phyloP scores from a whole-genome alignment of 1,140 invertebrate genomes.

The Caenorhabditis inopinata region DNA sequence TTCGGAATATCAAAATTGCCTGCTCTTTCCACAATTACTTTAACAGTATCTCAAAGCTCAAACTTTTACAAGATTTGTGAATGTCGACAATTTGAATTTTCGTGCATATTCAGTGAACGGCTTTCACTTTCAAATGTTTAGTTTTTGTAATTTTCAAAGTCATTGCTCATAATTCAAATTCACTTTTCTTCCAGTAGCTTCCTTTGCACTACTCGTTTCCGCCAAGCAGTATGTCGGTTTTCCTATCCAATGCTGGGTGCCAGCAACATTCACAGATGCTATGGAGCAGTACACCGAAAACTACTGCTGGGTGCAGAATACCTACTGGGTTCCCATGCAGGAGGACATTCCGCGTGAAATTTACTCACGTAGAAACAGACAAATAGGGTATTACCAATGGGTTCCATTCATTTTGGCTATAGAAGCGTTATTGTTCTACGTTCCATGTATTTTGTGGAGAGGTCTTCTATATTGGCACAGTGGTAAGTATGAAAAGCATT shows the following conservation, averaged over 20 bases:
- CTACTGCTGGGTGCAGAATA: conserved; percentile 66
- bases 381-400: conserved; percentile 69
- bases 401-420: conserved; percentile 68
- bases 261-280: conserved; percentile 66
- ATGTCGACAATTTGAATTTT: no score
- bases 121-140: no score
- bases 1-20: no score
- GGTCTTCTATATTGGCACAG: conserved; percentile 66
- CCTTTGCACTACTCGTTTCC: conserved; percentile 64
- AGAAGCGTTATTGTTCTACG: conserved; percentile 71
- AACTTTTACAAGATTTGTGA: no score
- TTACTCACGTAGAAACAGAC: conserved; percentile 62
- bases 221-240: conserved; percentile 66
- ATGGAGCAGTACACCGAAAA: conserved; percentile 67
- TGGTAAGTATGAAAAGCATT: conserved; percentile 50
- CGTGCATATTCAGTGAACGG: no score
- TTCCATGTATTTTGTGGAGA: conserved; percentile 69
- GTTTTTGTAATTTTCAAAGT: no score
- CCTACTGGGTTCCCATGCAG: conserved; percentile 66
- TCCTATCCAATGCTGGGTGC: conserved; percentile 66
- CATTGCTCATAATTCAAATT: no score
- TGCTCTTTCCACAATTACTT: no score
- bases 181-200: conserved; percentile 58
- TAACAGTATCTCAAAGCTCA: no score
- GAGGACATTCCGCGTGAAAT: conserved; percentile 66